A percentile compares a stretch with the other conserved stretches of the same genome.
phyloP scores from a whole-genome alignment of 2,113 vertebrate genomes.

The Brienomyrus brachyistius region DNA sequence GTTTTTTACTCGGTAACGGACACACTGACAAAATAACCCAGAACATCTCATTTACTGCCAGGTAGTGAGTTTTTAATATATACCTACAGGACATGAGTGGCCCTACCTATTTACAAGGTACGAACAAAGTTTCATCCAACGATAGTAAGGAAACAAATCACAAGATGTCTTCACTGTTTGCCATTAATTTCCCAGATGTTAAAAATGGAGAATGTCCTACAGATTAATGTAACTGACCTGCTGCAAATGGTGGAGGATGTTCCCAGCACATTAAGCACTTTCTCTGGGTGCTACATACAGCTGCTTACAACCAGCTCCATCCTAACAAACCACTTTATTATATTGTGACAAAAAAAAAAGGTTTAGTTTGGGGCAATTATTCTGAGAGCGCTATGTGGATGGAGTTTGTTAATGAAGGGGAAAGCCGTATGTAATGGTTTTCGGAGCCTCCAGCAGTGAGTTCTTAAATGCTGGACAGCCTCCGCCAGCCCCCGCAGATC shows the following conservation, averaged over 20 bases:
- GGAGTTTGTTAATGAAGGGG: background rate
- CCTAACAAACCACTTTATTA: background rate
- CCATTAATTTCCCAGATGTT: background rate
- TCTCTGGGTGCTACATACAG: background rate
- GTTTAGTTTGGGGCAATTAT: constrained; percentile 4
- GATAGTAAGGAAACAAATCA: background rate
- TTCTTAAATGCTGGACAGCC: background rate
- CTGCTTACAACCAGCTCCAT: background rate
- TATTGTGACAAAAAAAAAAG: background rate
- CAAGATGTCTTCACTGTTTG: background rate
- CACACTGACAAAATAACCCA: background rate
- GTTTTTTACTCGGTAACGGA: background rate
- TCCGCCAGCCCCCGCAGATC: background rate
- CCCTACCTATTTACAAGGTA: background rate
- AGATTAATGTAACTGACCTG: background rate
- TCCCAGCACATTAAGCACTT: background rate
- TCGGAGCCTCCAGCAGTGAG: background rate
- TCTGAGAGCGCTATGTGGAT: background rate
- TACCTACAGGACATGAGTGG: background rate
- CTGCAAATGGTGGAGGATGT: background rate
- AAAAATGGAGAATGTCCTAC: background rate
- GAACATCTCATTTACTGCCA: background rate
- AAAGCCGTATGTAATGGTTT: background rate
- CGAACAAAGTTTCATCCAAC: background rate
- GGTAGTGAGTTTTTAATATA: background rate